phyloP scores from a whole-genome alignment of 2,797 vertebrate genomes.

The Gobionotothen gibberifrons region DNA sequence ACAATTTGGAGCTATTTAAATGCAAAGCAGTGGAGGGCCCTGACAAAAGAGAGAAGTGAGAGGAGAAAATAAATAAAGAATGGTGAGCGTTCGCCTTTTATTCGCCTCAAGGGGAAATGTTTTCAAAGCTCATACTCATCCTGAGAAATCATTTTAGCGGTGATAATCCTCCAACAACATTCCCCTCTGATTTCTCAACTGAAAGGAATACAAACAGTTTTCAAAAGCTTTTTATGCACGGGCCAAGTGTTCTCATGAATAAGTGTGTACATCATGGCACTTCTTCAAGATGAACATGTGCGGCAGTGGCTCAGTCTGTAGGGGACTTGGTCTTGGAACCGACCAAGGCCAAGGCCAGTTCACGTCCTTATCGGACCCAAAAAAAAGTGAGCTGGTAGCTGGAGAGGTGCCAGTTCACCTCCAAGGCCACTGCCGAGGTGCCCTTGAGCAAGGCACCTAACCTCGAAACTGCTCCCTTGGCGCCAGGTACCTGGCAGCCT shows the following conservation, averaged over 20 bases:
- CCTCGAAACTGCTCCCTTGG: no score
- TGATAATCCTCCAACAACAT: slow-evolving; percentile 66
- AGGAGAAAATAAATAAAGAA: slow-evolving; percentile 54
- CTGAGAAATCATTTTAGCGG: slow-evolving; percentile 52
- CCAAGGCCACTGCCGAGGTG: no score
- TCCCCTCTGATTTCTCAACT: slow-evolving; percentile 39
- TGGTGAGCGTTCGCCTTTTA: slow-evolving; percentile 43
- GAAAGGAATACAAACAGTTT: slow-evolving; percentile 44
- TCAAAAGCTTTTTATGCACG: slow-evolving; percentile 38
- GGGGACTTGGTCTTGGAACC: no score
- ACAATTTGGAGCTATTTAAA: slow-evolving; percentile 68
- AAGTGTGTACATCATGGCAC: slow-evolving; percentile 47
- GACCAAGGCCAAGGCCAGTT: no score
- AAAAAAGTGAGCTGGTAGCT: no score
- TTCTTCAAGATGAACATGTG: slow-evolving; percentile 42
- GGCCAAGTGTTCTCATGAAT: slow-evolving; percentile 62
- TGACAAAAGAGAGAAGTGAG: slow-evolving; percentile 49
- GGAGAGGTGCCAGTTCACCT: no score
- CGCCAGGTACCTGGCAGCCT: no score
- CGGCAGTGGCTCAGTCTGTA: neutral
- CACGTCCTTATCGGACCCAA: no score
- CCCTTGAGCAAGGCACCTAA: no score
- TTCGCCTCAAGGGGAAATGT: slow-evolving; percentile 49
- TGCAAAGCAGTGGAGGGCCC: slow-evolving; percentile 57
- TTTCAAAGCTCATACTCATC: slow-evolving; percentile 60